Percentiles rank a stretch among this genome's conserved stretches.
phyloP scores from a whole-genome alignment of 2,797 vertebrate genomes.

The Serranus cabrilla region DNA sequence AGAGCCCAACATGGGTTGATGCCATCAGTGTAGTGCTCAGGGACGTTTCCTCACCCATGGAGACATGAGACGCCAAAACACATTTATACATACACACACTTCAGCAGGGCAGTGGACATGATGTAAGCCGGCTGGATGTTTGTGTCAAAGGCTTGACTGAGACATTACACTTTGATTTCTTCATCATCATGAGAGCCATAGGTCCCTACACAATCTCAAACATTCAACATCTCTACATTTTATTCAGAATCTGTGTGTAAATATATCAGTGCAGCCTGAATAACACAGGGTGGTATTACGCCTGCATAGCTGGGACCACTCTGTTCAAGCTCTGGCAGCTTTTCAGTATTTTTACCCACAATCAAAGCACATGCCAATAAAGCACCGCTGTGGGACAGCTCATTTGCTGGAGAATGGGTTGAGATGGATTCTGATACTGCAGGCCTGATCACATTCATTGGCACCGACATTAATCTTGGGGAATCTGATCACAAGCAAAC shows the following conservation, averaged over 20 bases:
- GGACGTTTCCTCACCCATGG: slow-evolving; percentile 42
- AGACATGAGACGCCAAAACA: slow-evolving; percentile 49
- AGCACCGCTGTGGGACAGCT: background rate
- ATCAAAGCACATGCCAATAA: background rate
- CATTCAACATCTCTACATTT: too few species aligned
- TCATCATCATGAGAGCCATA: slow-evolving; percentile 13
- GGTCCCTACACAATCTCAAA: slow-evolving; percentile 3
- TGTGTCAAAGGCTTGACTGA: slow-evolving; percentile 34
- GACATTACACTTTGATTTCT: slow-evolving; percentile 40
- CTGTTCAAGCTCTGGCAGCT: background rate
- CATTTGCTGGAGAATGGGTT: background rate
- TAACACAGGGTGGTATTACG: background rate
- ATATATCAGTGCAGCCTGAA: background rate
- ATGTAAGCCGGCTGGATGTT: slow-evolving; percentile 30
- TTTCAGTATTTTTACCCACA: slow-evolving; percentile 1
- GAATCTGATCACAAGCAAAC: slow-evolving; percentile 12
- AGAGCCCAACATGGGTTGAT: slow-evolving; percentile 36
- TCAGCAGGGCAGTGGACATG: slow-evolving; percentile 27
- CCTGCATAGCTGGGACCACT: background rate
- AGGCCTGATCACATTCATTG: background rate
- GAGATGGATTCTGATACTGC: background rate
- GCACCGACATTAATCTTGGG: slow-evolving; percentile 4
- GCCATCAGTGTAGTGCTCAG: slow-evolving; percentile 36
- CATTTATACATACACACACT: slow-evolving; percentile 31
- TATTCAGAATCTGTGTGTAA: background rate